These are phyloP conservation scores for Rhynchophorus ferrugineus DNA, from an alignment of 1,140 invertebrate genomes.

Conservation along the genomic window DNA sequence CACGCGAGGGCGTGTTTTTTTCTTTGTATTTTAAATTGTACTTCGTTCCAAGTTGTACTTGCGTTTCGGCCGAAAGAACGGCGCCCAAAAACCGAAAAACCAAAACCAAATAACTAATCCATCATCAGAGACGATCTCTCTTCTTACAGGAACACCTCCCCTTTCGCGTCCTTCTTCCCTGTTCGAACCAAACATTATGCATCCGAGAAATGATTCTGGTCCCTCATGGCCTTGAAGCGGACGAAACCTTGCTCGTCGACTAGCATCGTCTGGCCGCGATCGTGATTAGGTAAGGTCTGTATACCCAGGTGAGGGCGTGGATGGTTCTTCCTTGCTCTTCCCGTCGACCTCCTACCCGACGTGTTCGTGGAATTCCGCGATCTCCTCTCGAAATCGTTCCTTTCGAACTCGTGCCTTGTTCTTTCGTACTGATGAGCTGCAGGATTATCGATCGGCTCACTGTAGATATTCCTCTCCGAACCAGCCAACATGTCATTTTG, in stretches of 20 bases:
- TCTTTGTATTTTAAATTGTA: no score
- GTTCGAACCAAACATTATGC: conserved; percentile 33
- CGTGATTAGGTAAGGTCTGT: conserved; percentile 39
- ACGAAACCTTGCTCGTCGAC: conserved; percentile 81
- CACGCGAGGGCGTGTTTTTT: no score
- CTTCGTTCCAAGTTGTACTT: no score
- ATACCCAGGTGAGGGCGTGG: conserved; percentile 34
- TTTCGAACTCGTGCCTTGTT: conserved; percentile 46
- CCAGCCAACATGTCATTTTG: conserved; percentile 41
- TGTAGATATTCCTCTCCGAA: conserved; percentile 35
- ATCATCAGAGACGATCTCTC: no score
- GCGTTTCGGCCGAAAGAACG: no score
- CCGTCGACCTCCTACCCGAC: conserved; percentile 35
- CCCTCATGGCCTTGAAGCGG: conserved; percentile 55
- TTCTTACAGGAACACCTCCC: conserved; percentile 26
- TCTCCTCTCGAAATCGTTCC: conserved; percentile 44
- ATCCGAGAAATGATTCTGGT: conserved; percentile 36
- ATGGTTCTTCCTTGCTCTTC: conserved; percentile 32
- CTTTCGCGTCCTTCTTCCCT: conserved; percentile 25
- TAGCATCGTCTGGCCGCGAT: conserved; percentile 51
- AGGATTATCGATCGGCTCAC: conserved; percentile 36
- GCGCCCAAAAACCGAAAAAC: no score
- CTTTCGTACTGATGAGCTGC: conserved; percentile 31
- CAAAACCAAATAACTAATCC: no score
- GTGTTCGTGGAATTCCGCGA: conserved; percentile 37